A percentile compares a stretch with the other conserved stretches of the same genome.
phyloP scores from a whole-genome alignment of 2,113 vertebrate species.

The Tetrax tetrax region DNA sequence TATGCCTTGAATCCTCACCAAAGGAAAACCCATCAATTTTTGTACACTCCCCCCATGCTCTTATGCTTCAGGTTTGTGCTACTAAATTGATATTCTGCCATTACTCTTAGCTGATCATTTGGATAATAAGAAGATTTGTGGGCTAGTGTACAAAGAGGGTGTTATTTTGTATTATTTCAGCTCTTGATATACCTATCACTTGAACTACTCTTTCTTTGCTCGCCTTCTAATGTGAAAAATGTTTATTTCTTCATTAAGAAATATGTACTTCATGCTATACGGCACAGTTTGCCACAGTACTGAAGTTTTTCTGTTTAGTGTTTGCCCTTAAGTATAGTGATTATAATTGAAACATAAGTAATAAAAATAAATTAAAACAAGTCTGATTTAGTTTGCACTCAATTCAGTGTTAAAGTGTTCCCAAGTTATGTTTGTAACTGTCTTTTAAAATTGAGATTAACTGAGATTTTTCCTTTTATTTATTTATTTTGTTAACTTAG shows the following conservation, averaged over 20 bases:
- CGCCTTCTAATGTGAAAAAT: background rate
- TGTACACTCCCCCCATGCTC: slow-evolving; percentile 96
- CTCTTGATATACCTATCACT: background rate
- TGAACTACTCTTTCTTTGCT: background rate
- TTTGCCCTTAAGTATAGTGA: background rate
- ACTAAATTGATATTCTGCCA: background rate
- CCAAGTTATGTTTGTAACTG: background rate
- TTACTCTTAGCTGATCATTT: background rate
- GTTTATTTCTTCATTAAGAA: background rate
- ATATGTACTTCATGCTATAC: background rate
- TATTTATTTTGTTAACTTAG: slow-evolving; percentile 69
- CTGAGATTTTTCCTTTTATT: background rate
- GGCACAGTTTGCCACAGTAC: background rate
- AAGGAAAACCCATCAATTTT: slow-evolving; percentile 98
- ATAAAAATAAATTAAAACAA: background rate
- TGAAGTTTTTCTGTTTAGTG: background rate
- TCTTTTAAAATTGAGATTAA: background rate
- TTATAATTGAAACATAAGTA: background rate
- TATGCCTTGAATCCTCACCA: slow-evolving; percentile 97
- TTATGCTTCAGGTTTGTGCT: slow-evolving; percentile 95
- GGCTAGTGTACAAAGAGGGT: background rate
- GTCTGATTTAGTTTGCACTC: background rate
- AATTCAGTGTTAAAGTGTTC: background rate
- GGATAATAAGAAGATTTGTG: background rate
- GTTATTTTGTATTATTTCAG: background rate